Evolutionary conservation across 2,113 vertebrate species (phyloP).

Genomic region (Tiliqua scincoides): DNA sequence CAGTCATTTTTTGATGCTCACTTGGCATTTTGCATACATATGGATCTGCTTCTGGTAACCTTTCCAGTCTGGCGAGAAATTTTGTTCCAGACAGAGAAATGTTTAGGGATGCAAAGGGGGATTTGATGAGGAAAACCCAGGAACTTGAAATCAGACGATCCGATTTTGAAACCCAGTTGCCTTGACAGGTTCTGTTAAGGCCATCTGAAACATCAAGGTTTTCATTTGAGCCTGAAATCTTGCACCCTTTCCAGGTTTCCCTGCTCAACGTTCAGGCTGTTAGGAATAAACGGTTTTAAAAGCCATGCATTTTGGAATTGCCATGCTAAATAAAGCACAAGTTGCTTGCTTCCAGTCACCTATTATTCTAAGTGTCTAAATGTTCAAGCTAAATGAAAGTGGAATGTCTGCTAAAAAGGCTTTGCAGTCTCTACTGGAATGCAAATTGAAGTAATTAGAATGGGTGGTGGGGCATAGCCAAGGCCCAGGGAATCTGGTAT

Average conservation of each 20-base stretch:
- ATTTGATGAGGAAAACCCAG: not conserved
- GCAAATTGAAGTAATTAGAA: not conserved
- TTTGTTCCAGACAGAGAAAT: not conserved
- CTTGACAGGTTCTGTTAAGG: too few species aligned
- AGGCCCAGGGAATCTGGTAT: conserved; percentile 9
- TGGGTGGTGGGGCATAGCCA: not conserved
- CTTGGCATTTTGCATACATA: not conserved
- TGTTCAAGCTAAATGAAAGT: conserved; percentile 27
- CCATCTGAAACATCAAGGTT: not conserved
- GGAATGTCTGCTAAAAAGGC: conserved; percentile 15
- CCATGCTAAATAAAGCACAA: conserved; percentile 61
- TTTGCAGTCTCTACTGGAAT: not conserved
- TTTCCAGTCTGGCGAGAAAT: not conserved
- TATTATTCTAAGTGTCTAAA: conserved; percentile 46
- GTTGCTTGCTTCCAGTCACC: conserved; percentile 63
- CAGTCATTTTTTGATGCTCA: too few species aligned
- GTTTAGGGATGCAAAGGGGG: not conserved
- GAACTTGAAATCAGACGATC: not conserved
- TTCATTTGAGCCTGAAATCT: not conserved
- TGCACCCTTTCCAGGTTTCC: not conserved
- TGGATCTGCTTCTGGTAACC: not conserved
- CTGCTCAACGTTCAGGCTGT: not conserved
- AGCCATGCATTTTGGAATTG: conserved; percentile 13
- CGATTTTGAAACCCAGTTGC: not conserved
- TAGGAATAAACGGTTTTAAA: not conserved